These are phyloP conservation scores for Priocnemis perturbator DNA, from an alignment of 2,888 invertebrate species.

Conservation along the genomic window DNA sequence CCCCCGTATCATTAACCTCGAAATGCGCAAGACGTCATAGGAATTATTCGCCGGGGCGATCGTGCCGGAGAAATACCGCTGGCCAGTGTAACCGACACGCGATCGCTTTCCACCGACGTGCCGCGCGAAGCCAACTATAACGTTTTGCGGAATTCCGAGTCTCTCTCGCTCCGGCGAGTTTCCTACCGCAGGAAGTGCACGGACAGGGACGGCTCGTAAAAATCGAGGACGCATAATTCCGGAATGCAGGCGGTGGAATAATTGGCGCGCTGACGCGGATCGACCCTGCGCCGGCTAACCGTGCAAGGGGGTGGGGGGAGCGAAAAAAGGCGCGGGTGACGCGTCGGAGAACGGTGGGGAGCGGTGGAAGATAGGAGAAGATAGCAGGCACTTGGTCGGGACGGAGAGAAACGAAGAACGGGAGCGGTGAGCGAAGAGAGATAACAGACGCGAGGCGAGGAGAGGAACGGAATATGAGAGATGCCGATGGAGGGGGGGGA, in stretches of 20 bases:
- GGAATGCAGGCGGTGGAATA: constrained; percentile 43
- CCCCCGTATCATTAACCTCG: no score
- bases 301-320: no score
- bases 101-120: no score
- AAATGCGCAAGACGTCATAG: no score
- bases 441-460: constrained; percentile 1
- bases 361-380: background rate
- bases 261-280: constrained; percentile 49
- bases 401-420: background rate
- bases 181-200: no score
- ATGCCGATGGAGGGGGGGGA: constrained; percentile 41
- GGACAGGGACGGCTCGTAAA: constrained; percentile 28
- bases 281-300: constrained; percentile 1
- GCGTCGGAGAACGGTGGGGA: background rate
- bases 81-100: no score
- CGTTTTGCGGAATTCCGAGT: no score
- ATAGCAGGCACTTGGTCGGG: background rate
- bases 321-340: constrained; percentile 1
- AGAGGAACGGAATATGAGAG: background rate
- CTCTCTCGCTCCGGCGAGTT: no score
- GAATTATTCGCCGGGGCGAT: no score
- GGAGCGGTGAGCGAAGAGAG: constrained; percentile 1
- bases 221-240: constrained; percentile 47
- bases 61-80: no score
- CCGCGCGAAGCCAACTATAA: no score